A percentile compares a stretch with the other conserved stretches of the same genome.
Conservation (phyloP, 2,888 invertebrate genomes). For the Tortricodes alternella region DNA sequence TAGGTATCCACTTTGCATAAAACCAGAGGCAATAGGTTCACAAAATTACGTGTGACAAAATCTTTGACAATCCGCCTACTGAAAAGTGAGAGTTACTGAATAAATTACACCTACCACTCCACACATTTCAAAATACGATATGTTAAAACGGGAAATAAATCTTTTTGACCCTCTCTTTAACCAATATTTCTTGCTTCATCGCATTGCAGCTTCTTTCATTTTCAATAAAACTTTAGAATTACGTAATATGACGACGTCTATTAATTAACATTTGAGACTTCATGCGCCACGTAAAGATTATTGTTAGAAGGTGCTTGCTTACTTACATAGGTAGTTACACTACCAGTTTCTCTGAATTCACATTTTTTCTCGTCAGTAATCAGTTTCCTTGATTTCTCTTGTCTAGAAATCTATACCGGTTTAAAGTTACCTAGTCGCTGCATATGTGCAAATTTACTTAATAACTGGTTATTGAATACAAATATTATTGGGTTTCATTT, state of each 20-base stretch:
- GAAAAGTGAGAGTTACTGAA: constrained; percentile 19
- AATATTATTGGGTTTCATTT: no score
- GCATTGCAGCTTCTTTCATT: no score
- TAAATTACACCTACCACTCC: constrained; percentile 24
- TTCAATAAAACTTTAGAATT: no score
- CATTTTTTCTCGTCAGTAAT: no score
- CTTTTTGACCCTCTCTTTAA: background rate
- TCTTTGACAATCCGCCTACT: constrained; percentile 26
- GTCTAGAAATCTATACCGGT: background rate
- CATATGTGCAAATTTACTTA: no score
- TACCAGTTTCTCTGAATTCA: no score
- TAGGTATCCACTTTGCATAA: background rate
- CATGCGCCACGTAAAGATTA: background rate
- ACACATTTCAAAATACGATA: background rate
- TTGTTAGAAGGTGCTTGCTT: no score
- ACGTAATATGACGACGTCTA: no score
- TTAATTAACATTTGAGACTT: no score
- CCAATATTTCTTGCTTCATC: no score
- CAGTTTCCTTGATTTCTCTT: background rate
- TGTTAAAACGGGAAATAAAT: background rate
- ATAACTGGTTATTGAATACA: no score
- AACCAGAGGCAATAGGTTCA: background rate
- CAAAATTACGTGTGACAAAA: constrained; percentile 8
- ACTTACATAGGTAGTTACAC: no score
- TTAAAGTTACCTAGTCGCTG: background rate